Percentiles rank a stretch among this genome's conserved stretches.
Conservation (phyloP, 2,113 vertebrate species). For the Elaphurus davidianus region DNA sequence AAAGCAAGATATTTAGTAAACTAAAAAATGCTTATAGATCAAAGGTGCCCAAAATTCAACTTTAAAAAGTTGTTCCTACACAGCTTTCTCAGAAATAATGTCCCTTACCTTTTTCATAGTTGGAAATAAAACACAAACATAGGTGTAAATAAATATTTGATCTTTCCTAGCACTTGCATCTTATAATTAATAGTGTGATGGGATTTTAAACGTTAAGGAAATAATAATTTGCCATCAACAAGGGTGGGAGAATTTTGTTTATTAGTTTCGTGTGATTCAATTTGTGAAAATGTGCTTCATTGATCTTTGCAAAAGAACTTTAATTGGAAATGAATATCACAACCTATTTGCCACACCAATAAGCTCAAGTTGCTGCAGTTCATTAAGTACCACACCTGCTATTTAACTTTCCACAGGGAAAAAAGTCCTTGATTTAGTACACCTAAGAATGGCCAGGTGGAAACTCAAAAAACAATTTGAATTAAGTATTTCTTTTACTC, state of each 20-base stretch:
- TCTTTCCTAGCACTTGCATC: slow-evolving; percentile 75
- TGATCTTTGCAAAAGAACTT: slow-evolving; percentile 86
- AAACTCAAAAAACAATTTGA: slow-evolving; percentile 44
- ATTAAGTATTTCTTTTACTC: slow-evolving; percentile 23
- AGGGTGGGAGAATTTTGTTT: slow-evolving; percentile 82
- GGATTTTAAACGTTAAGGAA: slow-evolving; percentile 83
- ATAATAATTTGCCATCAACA: slow-evolving; percentile 80
- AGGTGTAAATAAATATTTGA: slow-evolving; percentile 73
- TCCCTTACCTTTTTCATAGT: slow-evolving; percentile 61
- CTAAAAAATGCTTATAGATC: slow-evolving; percentile 53
- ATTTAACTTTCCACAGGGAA: slow-evolving; percentile 78
- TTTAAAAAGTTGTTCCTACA: slow-evolving; percentile 57
- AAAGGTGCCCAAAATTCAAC: slow-evolving; percentile 53
- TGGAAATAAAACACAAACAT: slow-evolving; percentile 72
- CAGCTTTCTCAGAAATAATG: slow-evolving; percentile 53
- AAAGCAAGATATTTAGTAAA: slow-evolving; percentile 63
- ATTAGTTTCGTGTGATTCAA: slow-evolving; percentile 84
- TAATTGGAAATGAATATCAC: slow-evolving; percentile 88
- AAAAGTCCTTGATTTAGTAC: slow-evolving; percentile 76
- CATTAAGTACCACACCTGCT: slow-evolving; percentile 85
- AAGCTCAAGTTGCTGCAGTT: slow-evolving; percentile 79
- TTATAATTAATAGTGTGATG: slow-evolving; percentile 84
- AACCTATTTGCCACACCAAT: slow-evolving; percentile 85
- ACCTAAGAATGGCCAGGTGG: slow-evolving; percentile 56
- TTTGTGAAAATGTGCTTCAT: slow-evolving; percentile 86